phyloP scores from a whole-genome alignment of 2,797 vertebrate genomes.

The Ctenosaura bakeri region DNA sequence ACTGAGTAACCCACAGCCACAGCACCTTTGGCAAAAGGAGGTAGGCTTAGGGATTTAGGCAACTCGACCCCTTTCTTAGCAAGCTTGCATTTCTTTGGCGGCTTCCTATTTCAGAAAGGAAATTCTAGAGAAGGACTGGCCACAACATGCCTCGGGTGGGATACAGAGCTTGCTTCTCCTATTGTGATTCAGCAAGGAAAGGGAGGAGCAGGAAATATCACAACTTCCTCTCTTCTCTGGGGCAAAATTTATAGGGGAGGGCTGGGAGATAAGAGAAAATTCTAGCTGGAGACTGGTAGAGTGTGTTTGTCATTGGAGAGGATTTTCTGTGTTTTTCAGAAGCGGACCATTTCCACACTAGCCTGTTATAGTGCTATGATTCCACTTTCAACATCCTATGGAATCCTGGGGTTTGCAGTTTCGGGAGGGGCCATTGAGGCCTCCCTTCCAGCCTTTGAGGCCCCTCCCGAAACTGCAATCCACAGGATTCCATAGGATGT shows the following conservation, averaged over 20 bases:
- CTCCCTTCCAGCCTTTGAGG: no score
- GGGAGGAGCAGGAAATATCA: constrained; percentile 21
- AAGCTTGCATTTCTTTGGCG: background rate
- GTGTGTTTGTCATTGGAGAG: background rate
- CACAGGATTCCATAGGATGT: no score
- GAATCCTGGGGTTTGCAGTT: no score
- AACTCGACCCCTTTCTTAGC: background rate
- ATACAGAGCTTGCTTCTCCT: background rate
- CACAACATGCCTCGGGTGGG: background rate
- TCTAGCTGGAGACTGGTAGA: background rate
- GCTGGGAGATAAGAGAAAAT: background rate
- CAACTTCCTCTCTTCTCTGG: constrained; percentile 1
- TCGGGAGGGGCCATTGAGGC: no score
- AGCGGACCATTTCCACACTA: no score
- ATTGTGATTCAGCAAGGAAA: constrained; percentile 31
- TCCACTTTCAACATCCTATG: no score
- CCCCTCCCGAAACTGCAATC: no score
- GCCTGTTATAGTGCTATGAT: no score
- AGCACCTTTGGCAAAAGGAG: background rate
- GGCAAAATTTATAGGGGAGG: no score
- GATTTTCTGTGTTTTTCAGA: background rate
- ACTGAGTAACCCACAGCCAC: background rate
- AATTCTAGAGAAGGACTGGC: background rate
- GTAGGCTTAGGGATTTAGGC: no score
- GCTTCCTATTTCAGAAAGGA: no score